Conservation (phyloP, 2,113 vertebrate species). For the Indri indri region DNA sequence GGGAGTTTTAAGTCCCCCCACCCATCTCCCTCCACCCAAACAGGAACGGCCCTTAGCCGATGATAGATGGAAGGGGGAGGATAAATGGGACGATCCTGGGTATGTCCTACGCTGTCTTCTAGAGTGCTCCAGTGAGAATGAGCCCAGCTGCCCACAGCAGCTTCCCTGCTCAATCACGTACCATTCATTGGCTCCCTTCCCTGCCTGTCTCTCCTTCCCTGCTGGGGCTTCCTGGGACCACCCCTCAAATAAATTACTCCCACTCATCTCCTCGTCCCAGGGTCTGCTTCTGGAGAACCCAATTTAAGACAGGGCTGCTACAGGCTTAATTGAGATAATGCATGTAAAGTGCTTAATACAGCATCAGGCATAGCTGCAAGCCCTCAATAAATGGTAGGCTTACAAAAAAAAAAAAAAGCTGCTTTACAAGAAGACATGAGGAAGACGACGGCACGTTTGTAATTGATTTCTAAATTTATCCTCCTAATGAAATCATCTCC, state of each 20-base stretch:
- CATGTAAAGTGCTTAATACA: conserved; percentile 38
- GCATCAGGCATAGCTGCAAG: background rate
- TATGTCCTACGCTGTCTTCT: background rate
- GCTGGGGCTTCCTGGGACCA: background rate
- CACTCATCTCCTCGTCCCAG: background rate
- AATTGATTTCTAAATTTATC: conserved; percentile 66
- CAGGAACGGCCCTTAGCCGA: background rate
- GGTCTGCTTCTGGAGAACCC: background rate
- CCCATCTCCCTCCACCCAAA: background rate
- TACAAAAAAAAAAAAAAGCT: background rate
- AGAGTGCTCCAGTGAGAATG: background rate
- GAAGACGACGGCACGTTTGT: background rate
- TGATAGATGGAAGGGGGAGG: background rate
- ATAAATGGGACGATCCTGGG: background rate
- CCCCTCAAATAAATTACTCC: background rate
- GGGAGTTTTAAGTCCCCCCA: background rate
- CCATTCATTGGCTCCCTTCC: background rate
- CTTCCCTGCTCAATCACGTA: background rate
- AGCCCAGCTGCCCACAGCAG: background rate
- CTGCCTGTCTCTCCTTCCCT: background rate
- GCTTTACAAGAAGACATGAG: conserved; percentile 46
- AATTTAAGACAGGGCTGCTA: background rate
- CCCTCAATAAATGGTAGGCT: conserved; percentile 7
- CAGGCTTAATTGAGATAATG: conserved; percentile 16
- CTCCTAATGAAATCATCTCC: conserved; percentile 44